These are phyloP conservation scores for Coenobita brevimanus DNA, from an alignment of 1,140 invertebrate species.

Conservation along the genomic window DNA sequence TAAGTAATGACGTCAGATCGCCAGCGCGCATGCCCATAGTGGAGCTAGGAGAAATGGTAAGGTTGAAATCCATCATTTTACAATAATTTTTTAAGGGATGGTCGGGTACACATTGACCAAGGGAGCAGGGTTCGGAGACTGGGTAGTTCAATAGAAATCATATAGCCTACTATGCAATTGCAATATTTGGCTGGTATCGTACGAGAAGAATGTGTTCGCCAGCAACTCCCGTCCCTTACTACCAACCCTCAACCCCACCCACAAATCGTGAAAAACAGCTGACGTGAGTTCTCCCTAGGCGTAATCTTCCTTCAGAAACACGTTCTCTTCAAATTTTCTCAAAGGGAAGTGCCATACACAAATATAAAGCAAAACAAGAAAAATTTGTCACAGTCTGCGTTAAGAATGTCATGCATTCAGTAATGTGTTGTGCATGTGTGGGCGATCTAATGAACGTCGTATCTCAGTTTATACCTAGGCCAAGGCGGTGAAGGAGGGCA, in stretches of 20 bases:
- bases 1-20: conserved; percentile 50
- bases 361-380: neutral
- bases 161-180: neutral
- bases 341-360: neutral
- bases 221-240: conserved; percentile 6
- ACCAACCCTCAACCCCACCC: conserved; percentile 59
- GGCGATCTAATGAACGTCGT: too few species aligned
- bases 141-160: neutral
- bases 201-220: neutral
- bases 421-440: too few species aligned
- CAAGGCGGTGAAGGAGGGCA: too few species aligned
- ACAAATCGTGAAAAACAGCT: conserved; percentile 66
- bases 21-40: conserved; percentile 50
- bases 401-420: too few species aligned
- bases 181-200: neutral
- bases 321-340: neutral
- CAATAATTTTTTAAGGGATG: conserved; percentile 21
- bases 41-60: neutral
- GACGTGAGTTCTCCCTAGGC: conserved; percentile 49
- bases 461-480: too few species aligned
- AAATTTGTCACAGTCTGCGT: too few species aligned
- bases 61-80: conserved; percentile 44
- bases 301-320: conserved; percentile 1
- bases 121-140: neutral
- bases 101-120: neutral